These are phyloP conservation scores for Spodoptera littoralis DNA, from an alignment of 2,888 invertebrate genomes.

Conservation along the genomic window DNA sequence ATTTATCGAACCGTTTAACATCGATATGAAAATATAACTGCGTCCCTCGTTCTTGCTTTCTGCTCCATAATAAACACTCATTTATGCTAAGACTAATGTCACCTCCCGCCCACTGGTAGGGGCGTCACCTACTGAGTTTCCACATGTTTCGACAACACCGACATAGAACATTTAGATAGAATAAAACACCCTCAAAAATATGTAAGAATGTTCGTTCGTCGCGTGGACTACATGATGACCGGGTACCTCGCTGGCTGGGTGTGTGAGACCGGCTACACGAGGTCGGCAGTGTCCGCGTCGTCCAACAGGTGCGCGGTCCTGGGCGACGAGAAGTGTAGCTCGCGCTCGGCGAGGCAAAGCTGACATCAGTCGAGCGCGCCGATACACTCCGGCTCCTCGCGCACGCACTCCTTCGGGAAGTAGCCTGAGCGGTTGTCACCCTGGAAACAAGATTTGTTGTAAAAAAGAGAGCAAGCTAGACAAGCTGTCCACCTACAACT, in stretches of 20 bases:
- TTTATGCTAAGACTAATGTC: conserved; percentile 14
- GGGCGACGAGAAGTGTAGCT: conserved; percentile 68
- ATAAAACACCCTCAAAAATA: conserved; percentile 27
- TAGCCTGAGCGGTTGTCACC: conserved; percentile 90
- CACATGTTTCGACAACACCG: conserved; percentile 16
- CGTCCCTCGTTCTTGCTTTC: conserved; percentile 5
- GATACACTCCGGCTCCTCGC: conserved; percentile 88
- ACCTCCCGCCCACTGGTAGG: too few species aligned
- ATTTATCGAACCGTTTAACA: conserved; percentile 33
- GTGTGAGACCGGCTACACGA: conserved; percentile 48
- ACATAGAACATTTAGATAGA: conserved; percentile 36
- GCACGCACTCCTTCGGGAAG: conserved; percentile 94
- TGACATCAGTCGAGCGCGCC: conserved; percentile 87
- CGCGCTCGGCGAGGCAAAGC: conserved; percentile 84
- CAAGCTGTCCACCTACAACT: not conserved
- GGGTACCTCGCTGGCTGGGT: too few species aligned
- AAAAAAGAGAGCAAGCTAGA: not conserved
- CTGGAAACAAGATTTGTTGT: conserved; percentile 56
- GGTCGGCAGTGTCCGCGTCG: conserved; percentile 56
- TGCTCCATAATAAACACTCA: conserved; percentile 10
- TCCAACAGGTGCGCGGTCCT: conserved; percentile 39
- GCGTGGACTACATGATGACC: too few species aligned
- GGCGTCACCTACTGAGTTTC: conserved; percentile 4
- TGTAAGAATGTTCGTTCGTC: conserved; percentile 4
- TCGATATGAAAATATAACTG: conserved; percentile 50